Conservation (phyloP, 2,113 vertebrate species). For the Hypanus sabinus region DNA sequence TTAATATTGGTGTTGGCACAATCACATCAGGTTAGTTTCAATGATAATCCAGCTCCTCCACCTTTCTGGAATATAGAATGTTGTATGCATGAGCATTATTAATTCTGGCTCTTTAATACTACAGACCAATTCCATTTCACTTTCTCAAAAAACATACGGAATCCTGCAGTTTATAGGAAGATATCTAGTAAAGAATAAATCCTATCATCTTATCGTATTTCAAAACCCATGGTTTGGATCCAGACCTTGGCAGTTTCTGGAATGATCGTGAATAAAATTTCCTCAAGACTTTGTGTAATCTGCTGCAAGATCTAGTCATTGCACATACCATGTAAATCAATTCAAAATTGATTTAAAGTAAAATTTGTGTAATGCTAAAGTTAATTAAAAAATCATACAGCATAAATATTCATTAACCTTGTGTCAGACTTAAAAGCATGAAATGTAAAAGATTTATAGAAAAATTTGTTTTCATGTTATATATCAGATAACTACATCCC, state of each 20-base stretch:
- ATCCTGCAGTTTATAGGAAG: neutral
- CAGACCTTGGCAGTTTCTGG: neutral
- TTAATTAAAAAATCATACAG: constrained; percentile 37
- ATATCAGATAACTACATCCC: neutral
- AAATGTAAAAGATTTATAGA: constrained; percentile 37
- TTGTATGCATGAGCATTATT: neutral
- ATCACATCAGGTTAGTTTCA: neutral
- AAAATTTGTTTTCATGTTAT: constrained; percentile 32
- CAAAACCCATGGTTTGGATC: neutral
- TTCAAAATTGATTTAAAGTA: constrained; percentile 35
- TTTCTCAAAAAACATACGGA: neutral
- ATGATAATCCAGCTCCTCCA: neutral
- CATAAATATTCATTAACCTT: constrained; percentile 37
- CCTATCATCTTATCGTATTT: neutral
- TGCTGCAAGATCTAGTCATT: neutral
- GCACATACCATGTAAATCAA: constrained; percentile 29
- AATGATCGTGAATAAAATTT: neutral
- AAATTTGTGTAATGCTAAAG: constrained; percentile 33
- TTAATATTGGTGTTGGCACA: neutral
- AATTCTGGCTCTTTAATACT: neutral
- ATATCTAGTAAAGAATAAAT: neutral
- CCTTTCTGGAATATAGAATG: neutral
- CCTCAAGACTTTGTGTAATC: neutral
- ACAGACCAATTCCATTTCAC: neutral
- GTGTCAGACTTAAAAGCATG: constrained; percentile 22